Percentiles rank a stretch among this genome's conserved stretches.
These are phyloP conservation scores for Coreius guichenoti DNA, from an alignment of 2,797 vertebrate species.

Conservation along the genomic window DNA sequence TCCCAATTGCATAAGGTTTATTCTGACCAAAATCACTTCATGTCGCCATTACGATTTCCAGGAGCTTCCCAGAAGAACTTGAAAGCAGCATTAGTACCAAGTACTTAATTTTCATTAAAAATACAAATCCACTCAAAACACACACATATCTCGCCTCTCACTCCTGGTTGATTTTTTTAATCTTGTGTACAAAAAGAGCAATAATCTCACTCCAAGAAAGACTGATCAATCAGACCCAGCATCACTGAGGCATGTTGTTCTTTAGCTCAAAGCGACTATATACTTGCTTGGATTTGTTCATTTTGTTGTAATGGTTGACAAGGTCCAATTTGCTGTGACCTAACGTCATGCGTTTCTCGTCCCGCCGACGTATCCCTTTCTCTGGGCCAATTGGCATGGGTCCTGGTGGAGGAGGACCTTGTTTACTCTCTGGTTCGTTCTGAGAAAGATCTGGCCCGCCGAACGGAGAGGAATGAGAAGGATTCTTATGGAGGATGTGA, in stretches of 20 bases:
- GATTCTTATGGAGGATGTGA: constrained; percentile 64
- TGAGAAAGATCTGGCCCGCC: constrained; percentile 76
- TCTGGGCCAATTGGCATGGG: constrained; percentile 41
- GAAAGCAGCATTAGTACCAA: constrained; percentile 26
- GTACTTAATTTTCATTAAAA: not conserved
- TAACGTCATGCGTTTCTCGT: constrained; percentile 91
- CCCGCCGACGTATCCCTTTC: constrained; percentile 68
- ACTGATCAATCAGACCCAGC: not conserved
- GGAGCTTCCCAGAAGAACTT: not conserved
- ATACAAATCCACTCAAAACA: not conserved
- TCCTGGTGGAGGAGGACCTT: constrained; percentile 69
- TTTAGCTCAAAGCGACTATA: constrained; percentile 93
- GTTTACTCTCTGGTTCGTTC: constrained; percentile 76
- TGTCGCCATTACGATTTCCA: not conserved
- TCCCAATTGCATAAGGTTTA: not conserved
- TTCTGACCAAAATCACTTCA: not conserved
- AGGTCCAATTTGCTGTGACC: constrained; percentile 97
- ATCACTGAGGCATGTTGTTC: constrained; percentile 60
- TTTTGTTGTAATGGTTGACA: constrained; percentile 93
- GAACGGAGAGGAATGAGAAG: constrained; percentile 63
- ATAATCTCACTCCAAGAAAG: not conserved
- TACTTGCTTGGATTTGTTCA: constrained; percentile 83
- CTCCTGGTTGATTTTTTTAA: not conserved
- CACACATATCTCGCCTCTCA: not conserved
- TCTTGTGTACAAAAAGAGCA: not conserved